Evolutionary conservation across 2,888 invertebrate species (phyloP), one percentile per base, ranked within the genome.

Genomic region (Acanthococcus lagerstroemiae): DNA sequence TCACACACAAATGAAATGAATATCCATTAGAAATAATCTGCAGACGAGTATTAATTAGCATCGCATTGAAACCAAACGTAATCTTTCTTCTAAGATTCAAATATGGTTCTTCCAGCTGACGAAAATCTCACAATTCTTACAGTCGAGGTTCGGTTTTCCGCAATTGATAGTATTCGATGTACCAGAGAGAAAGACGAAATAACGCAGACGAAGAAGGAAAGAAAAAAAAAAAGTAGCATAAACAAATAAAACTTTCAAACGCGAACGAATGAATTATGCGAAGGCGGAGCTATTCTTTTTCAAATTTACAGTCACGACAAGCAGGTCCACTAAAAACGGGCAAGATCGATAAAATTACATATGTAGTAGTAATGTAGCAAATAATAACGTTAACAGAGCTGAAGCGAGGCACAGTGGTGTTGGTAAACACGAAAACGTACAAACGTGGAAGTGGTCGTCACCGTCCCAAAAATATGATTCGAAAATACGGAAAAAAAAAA

Each of bases 311-410:
- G 60, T 48, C 46, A 60, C 60, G 60, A 60, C 60, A 60, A 60
- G 60, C 60, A 60, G 60, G 60, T 60, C 60, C 44, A 60, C 24
- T 45, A 44, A 48, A 22, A 45, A 37, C 45, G 57, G 30, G 17
- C 48, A 26, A 19, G 60, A 60, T 60, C 60, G 60, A 60, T 60
- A 60, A 60, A 60, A 60, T 60, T 60, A 60, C 60, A 60, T 60
- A 60, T 60, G 60, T 60, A 60, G 60, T 60, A 48, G 60, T 60
- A 60, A 60, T 60, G 27, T 60, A 45, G 60, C 60, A 48, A 60
- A 60, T 60, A 60, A 60, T 60, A 60, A 60, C 60, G 60, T 60
- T 60, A 26, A 60, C 60, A 60, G 60, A 46, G 60, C 48, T 15
- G 37, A 15, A n/a, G 37, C 37, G 37, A 37, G n/a, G 37, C 37